These are phyloP conservation scores for Drosophila tani DNA, from an alignment of 1,140 invertebrate genomes.

Conservation along the genomic window DNA sequence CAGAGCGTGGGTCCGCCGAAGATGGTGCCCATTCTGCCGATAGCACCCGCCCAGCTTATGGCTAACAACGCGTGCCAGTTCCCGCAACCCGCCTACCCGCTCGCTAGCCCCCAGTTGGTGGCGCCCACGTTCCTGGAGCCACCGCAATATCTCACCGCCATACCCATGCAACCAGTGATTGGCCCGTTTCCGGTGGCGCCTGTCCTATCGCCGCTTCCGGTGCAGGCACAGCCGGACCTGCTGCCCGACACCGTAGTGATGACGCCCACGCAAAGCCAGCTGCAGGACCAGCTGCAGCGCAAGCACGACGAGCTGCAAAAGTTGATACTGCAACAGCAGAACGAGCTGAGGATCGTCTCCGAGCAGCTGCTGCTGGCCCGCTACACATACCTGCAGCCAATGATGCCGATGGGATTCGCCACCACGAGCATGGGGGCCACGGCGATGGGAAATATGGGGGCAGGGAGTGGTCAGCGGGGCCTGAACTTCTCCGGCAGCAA, in stretches of 20 bases:
- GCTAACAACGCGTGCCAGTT: conserved; percentile 66
- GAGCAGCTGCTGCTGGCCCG: conserved; percentile 94
- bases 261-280: conserved; percentile 88
- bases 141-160: conserved; percentile 87
- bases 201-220: conserved; percentile 79
- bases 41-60: conserved; percentile 59
- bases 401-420: conserved; percentile 85
- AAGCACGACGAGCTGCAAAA: conserved; percentile 94
- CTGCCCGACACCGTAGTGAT: conserved; percentile 84
- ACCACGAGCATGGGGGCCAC: conserved; percentile 85
- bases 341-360: conserved; percentile 92
- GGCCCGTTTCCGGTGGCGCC: conserved; percentile 83
- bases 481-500: conserved; percentile 67
- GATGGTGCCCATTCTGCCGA: conserved; percentile 65
- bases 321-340: conserved; percentile 93
- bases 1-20: conserved; percentile 50
- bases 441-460: conserved; percentile 31
- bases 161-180: conserved; percentile 87
- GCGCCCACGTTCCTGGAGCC: conserved; percentile 86
- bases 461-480: conserved; percentile 45
- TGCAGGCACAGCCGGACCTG: conserved; percentile 64
- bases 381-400: conserved; percentile 89
- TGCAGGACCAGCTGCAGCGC: conserved; percentile 91
- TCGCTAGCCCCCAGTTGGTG: conserved; percentile 72
- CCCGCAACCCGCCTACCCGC: conserved; percentile 64